Conservation (phyloP, 2,888 invertebrate species). For the Plebejus melissa region DNA sequence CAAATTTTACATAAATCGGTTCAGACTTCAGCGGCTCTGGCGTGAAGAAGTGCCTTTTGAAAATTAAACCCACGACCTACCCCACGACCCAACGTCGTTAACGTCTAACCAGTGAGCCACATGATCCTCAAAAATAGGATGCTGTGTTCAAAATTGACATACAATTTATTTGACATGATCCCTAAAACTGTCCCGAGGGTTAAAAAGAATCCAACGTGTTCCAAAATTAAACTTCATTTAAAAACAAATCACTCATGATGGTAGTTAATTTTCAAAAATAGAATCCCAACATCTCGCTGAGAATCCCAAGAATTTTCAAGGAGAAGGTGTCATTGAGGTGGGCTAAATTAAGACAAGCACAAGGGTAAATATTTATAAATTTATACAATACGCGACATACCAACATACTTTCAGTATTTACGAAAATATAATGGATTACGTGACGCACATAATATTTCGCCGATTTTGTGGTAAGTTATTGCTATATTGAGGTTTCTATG, state of each 20-base stretch:
- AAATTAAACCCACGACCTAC: too few species aligned
- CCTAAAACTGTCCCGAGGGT: not conserved
- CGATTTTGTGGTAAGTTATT: not conserved
- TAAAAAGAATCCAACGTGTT: not conserved
- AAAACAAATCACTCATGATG: not conserved
- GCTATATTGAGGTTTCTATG: not conserved
- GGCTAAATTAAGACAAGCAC: conserved; percentile 51
- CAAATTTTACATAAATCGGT: too few species aligned
- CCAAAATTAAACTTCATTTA: not conserved
- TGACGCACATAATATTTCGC: not conserved
- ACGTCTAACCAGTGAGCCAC: too few species aligned
- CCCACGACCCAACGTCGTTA: too few species aligned
- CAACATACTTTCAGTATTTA: conserved; percentile 37
- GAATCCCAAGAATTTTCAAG: conserved; percentile 14
- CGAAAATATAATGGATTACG: conserved; percentile 7
- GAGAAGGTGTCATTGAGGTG: conserved; percentile 63
- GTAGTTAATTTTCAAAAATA: conserved; percentile 22
- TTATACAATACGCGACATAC: conserved; percentile 42
- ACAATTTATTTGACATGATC: not conserved
- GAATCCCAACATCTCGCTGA: not conserved
- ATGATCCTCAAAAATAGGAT: too few species aligned
- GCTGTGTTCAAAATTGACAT: too few species aligned
- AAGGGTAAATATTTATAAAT: conserved; percentile 65
- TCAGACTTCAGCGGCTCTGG: too few species aligned
- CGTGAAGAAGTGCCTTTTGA: too few species aligned